A percentile compares a stretch with the other conserved stretches of the same genome.
Evolutionary conservation across 2,888 invertebrate species (phyloP).

Genomic region (Archips xylosteana): DNA sequence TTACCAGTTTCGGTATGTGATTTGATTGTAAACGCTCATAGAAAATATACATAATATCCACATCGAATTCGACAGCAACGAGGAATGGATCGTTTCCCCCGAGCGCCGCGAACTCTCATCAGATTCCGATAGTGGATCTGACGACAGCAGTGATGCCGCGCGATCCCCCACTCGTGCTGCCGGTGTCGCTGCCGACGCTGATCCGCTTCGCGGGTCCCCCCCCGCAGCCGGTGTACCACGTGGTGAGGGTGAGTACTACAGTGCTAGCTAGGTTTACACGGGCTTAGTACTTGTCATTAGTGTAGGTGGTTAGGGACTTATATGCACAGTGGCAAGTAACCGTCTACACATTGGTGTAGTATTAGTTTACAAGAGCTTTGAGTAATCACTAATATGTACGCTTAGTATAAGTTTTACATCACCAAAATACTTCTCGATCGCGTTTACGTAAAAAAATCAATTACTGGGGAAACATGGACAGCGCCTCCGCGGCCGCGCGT

Average conservation of each 20-base stretch:
- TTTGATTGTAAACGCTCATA: neutral
- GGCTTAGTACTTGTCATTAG: too few relatives aligned
- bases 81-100: slow-evolving; percentile 21
- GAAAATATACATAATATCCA: neutral
- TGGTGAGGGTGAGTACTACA: slow-evolving; percentile 25
- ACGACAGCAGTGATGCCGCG: slow-evolving; percentile 52
- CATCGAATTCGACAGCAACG: neutral
- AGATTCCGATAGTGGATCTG: slow-evolving; percentile 64
- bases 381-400: too few relatives aligned
- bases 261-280: too few relatives aligned
- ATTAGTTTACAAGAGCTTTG: too few relatives aligned
- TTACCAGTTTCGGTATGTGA: neutral
- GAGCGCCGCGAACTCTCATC: slow-evolving; percentile 31
- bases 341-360: too few relatives aligned
- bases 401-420: too few relatives aligned
- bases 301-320: too few relatives aligned
- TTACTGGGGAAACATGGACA: too few relatives aligned
- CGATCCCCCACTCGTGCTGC: slow-evolving; percentile 19
- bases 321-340: too few relatives aligned
- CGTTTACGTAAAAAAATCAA: too few relatives aligned
- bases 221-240: slow-evolving; percentile 16
- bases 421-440: too few relatives aligned
- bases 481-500: too few relatives aligned
- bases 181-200: slow-evolving; percentile 35
- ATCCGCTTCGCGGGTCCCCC: slow-evolving; percentile 27